Base-by-base conservation (phyloP, 2,888 invertebrate genomes). In the Metopia argyrocephala region DNA sequence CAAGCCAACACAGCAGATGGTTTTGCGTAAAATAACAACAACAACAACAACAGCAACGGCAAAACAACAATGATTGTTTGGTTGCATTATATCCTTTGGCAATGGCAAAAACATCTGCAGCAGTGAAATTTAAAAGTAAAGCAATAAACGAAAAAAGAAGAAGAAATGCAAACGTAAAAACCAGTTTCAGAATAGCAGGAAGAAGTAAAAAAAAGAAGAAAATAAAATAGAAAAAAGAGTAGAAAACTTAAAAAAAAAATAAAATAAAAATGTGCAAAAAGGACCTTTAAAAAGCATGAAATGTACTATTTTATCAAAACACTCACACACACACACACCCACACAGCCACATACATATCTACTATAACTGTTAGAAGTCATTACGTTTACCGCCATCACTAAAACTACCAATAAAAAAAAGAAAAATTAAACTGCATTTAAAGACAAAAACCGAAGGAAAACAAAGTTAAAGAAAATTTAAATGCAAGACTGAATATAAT, bases 1-100 rank as follows among this genome's bases (percentile, higher is more conserved):
- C n/a, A n/a, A n/a, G n/a, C n/a, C 89, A 89, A 90, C 88, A 90
- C 87, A 88, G 85, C 87, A 86, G 82, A 82, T 66, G 76, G 73
- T 79, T 31, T 84, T 85, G 83, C 74, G 80, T 70, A 56, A 38
- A 38, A 38, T 38, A 15, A 4, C 15, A 15, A 15, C 12, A 31
- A 54, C n/a, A 27, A 27, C 31, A 52, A 27, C 15, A 23, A 28
- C 7, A 52, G 23, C 50, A n/a, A n/a, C n/a, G n/a, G n/a, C n/a
- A n/a, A n/a, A n/a, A n/a, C n/a, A n/a, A n/a, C n/a, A n/a, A n/a
- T n/a, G n/a, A n/a, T n/a, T n/a, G n/a, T 56, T 61, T 48, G 61
- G 15, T 56, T 71, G 76, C 59, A 48, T 48, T 76, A 52, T 76
- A 76, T 82, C 79, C 82, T 82, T 79, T 82, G 79, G 79, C 82